phyloP scores from a whole-genome alignment of 2,113 vertebrate species.

The Anolis sagrei region DNA sequence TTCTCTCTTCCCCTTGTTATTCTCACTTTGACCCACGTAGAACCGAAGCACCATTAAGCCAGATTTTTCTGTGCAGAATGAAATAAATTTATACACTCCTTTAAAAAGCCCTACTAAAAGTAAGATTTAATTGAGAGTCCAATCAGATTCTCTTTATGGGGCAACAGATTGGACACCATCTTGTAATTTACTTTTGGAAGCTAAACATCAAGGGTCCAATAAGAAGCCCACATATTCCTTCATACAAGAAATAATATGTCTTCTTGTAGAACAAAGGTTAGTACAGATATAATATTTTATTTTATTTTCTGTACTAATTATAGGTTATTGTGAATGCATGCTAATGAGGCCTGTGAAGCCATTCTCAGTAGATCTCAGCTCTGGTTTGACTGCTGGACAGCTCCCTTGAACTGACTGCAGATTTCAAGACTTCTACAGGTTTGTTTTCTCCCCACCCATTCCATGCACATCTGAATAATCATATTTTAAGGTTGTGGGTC shows the following conservation, averaged over 20 bases:
- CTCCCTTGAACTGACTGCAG: background rate
- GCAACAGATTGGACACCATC: background rate
- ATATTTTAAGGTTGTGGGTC: background rate
- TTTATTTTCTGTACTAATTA: background rate
- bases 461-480: background rate
- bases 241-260: background rate
- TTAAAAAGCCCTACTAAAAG: background rate
- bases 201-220: background rate
- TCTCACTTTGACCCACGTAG: background rate
- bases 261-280: background rate
- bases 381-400: background rate
- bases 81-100: background rate
- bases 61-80: background rate
- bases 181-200: background rate
- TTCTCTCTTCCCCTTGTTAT: no score
- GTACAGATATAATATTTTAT: background rate
- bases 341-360: background rate
- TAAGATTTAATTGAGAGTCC: background rate
- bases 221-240: no score
- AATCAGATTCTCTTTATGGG: background rate
- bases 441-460: background rate
- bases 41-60: background rate
- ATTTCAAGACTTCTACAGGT: background rate
- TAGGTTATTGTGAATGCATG: background rate
- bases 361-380: background rate